Base-by-base conservation (phyloP, 2,113 vertebrate genomes). In the Crotophaga sulcirostris region DNA sequence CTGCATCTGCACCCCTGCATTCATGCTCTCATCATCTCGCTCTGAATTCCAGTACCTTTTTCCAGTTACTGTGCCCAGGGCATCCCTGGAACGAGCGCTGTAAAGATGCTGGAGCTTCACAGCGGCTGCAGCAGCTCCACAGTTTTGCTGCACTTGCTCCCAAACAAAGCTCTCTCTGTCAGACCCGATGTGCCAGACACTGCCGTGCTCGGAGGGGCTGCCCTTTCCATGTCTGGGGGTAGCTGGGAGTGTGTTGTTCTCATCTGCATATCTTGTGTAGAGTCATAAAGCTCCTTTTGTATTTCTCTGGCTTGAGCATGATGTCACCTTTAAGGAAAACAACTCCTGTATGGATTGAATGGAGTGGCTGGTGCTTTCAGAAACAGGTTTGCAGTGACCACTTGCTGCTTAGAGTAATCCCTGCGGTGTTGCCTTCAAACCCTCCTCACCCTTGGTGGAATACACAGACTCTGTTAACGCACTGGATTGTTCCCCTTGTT, bases 211-310 rank as follows among this genome's bases (percentile, higher is more conserved):
- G 40, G 79, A 91, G 85, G 91, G 62, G 79, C 87, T 88, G 86
- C 89, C 68, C 86, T 89, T 68, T 31, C 84, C 0, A 8, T 49
- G 78, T 70, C 90, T 28, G 72, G 63, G 51, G 77, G 77, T 62
- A 72, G 72, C 55, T 49, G 52, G 64, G 87, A 75, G 69, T 28
- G 6, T 33, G 80, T 72, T 80, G 60, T 94, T 93, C 90, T 92
- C 63, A 75, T 96, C 89, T 79, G 76, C 93, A 66, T 84, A 92
- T 94, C 77, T 84, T 67, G 23, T 66, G 78, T 68, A 64, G 87
- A 72, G 85, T 93, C 79, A 93, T 84, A 90, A 96, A 96, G 89
- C 94, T 88, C 95, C 81, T 97, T 95, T 96, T 96, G 96, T 97
- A 78, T 96, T 97, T 74, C 91, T 95, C 93, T 81, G 38, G 84